These are phyloP conservation scores for Rhinolophus sinicus DNA, from an alignment of 2,113 vertebrate species.

Conservation along the genomic window DNA sequence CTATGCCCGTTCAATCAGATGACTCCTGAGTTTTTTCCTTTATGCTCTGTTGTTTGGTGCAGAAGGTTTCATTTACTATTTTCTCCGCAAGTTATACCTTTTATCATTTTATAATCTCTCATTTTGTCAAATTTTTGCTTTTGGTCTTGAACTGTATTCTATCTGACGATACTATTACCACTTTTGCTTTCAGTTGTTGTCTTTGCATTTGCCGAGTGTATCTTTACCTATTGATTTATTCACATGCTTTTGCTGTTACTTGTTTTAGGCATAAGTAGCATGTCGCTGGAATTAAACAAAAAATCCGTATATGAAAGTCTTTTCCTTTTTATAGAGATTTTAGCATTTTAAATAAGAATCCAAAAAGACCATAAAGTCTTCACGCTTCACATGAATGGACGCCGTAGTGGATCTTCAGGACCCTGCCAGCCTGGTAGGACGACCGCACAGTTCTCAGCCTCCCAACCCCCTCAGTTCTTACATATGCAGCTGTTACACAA, in stretches of 20 bases:
- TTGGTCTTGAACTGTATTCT: not conserved
- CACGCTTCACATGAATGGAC: not conserved
- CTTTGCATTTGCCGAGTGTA: not conserved
- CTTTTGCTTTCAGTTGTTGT: not conserved
- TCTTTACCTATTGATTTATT: not conserved
- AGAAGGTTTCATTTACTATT: not conserved
- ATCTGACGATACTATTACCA: no score
- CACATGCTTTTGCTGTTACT: not conserved
- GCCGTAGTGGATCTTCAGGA: not conserved
- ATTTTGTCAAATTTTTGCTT: not conserved
- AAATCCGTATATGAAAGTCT: not conserved
- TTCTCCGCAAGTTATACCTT: not conserved
- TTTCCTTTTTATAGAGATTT: not conserved
- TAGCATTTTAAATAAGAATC: constrained; percentile 24
- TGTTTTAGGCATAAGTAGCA: not conserved
- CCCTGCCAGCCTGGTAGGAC: rapidly evolving
- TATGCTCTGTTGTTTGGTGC: not conserved
- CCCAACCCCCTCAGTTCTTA: not conserved
- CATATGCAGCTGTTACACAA: not conserved
- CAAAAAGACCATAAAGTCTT: not conserved
- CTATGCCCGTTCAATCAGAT: not conserved
- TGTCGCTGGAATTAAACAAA: not conserved
- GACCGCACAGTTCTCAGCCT: not conserved
- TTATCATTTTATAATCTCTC: not conserved
- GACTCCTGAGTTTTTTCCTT: not conserved